Evolutionary conservation across 2,113 vertebrate species (phyloP).

Genomic region (Microcebus griseorufus): DNA sequence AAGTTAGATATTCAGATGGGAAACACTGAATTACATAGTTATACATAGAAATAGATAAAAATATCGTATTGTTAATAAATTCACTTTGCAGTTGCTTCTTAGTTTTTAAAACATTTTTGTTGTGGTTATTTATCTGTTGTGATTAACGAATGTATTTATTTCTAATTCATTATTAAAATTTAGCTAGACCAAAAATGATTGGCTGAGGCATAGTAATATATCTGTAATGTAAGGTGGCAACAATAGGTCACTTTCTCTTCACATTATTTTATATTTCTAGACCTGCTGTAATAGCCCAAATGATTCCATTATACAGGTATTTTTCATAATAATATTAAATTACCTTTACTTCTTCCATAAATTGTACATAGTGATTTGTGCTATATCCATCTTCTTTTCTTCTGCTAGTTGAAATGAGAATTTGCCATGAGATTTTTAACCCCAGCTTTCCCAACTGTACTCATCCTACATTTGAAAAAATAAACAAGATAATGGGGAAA

Average conservation of each 20-base stretch:
- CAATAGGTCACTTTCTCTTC: conserved; percentile 55
- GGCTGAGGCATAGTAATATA: conserved; percentile 38
- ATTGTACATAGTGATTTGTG: conserved; percentile 69
- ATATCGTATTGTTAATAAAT: conserved; percentile 31
- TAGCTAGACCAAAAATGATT: conserved; percentile 64
- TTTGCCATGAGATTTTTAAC: conserved; percentile 67
- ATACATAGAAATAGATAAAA: background rate
- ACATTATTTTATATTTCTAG: conserved; percentile 67
- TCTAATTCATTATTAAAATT: conserved; percentile 72
- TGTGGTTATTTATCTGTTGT: background rate
- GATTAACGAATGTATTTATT: conserved; percentile 51
- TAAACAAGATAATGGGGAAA: background rate
- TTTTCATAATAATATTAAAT: conserved; percentile 80
- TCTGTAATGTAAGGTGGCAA: conserved; percentile 58
- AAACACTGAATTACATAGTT: background rate
- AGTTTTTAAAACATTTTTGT: conserved; percentile 16
- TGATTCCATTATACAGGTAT: conserved; percentile 75
- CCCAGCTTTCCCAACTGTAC: conserved; percentile 40
- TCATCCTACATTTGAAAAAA: conserved; percentile 14
- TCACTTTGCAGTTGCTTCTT: background rate
- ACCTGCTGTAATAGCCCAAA: conserved; percentile 67
- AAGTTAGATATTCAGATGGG: background rate
- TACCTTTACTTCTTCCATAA: conserved; percentile 72
- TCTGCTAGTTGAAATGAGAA: conserved; percentile 61
- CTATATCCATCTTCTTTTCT: conserved; percentile 15